Base-by-base conservation (phyloP, 2,888 invertebrate species). In the Amiota minor region DNA sequence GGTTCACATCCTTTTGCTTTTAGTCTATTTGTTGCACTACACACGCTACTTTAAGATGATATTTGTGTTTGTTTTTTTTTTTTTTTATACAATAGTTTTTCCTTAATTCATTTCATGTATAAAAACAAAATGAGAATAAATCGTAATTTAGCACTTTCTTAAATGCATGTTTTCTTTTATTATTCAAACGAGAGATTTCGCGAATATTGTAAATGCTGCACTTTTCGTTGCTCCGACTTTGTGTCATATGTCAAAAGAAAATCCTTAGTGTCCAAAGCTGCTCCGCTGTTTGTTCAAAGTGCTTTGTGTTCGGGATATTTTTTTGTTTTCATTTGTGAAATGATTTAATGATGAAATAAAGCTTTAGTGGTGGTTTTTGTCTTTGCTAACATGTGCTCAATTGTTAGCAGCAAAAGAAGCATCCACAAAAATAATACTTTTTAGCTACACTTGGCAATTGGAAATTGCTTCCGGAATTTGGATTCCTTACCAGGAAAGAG, bases 231-330 rank as follows among this genome's bases (percentile, higher is more conserved):
- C 73, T 77, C 70, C 74, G 74, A 78, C 81, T 81, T 76, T 78
- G 75, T 83, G 78, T 74, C 81, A 81, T 75, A 75, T 74, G 64
- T 74, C 76, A 76, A 79, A 79, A 72, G 69, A 35, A 35, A 6
- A 35, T 77, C 79, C 78, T 80, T 77, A 49, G 70, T 71, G 70
- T 18, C 70, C 50, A 67, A 74, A 73, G 70, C 75, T 45, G 45
- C n/a, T n/a, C 35, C 23, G 64, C 45, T 47, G n/a, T 35, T 59
- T 35, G 46, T 61, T 10, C 18, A 16, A 45, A 65, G 47, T 8
- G 16, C 53, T 53, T 53, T 53, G 35, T 35, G 23, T 3, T 1
- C 1, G 1, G 23, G 1, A 3, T 23, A 23, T 23, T 23, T 35
- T 3, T 4, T 35, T 35, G 35, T 35, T 35, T 35, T 35, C 35